phyloP scores from a whole-genome alignment of 2,888 invertebrate species.

The Steinernema hermaphroditum region DNA sequence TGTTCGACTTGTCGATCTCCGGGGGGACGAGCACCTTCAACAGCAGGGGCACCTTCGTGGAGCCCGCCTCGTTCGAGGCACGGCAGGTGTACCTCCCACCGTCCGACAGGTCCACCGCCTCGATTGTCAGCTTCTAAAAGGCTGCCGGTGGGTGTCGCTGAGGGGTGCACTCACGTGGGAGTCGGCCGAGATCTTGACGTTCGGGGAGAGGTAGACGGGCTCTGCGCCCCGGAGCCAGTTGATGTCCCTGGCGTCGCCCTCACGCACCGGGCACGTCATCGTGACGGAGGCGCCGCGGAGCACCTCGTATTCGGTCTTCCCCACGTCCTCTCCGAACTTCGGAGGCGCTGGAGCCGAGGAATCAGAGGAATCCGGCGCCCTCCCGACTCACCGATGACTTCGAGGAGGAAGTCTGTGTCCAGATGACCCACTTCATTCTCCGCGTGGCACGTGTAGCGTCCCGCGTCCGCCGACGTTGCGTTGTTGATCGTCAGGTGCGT shows the following conservation, averaged over 20 bases:
- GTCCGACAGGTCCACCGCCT: slow-evolving; percentile 56
- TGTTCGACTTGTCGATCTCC: slow-evolving; percentile 67
- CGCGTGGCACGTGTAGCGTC: slow-evolving; percentile 73
- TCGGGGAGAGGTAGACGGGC: slow-evolving; percentile 49
- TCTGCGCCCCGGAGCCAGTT: slow-evolving; percentile 50
- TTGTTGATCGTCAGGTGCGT: slow-evolving; percentile 42
- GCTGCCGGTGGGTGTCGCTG: background rate
- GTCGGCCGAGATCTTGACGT: slow-evolving; percentile 50
- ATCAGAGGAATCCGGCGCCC: background rate
- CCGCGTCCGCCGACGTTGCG: slow-evolving; percentile 68
- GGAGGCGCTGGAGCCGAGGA: slow-evolving; percentile 67
- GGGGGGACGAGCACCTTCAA: slow-evolving; percentile 65
- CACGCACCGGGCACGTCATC: slow-evolving; percentile 59
- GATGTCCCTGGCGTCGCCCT: slow-evolving; percentile 48
- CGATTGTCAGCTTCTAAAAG: slow-evolving; percentile 52
- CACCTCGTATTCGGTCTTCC: slow-evolving; percentile 61
- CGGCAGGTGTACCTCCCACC: slow-evolving; percentile 68
- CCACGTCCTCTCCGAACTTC: slow-evolving; percentile 63
- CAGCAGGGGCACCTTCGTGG: slow-evolving; percentile 57
- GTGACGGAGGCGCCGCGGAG: slow-evolving; percentile 53
- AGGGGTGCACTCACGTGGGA: slow-evolving; percentile 35
- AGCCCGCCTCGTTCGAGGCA: slow-evolving; percentile 69
- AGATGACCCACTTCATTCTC: slow-evolving; percentile 71
- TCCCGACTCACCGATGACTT: slow-evolving; percentile 71
- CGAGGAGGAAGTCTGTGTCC: slow-evolving; percentile 70